Evolutionary conservation across 2,113 vertebrate species (phyloP).

Genomic region (Lontra canadensis): DNA sequence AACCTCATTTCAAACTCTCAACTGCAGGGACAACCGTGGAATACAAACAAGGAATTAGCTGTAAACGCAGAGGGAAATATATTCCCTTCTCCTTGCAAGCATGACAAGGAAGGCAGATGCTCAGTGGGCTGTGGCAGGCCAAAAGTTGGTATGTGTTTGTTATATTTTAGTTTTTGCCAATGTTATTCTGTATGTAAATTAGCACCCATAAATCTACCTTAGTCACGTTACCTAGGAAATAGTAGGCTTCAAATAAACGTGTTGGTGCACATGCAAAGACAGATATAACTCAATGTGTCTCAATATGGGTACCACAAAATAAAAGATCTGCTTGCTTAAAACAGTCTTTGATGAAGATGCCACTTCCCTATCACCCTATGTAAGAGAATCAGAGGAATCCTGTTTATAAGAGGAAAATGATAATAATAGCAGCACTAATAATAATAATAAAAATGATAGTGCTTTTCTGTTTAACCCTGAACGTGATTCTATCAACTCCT

Average conservation of each 20-base stretch:
- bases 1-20: conserved; percentile 63
- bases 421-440: not conserved
- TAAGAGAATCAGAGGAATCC: conserved; percentile 20
- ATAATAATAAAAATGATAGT: not conserved
- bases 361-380: not conserved
- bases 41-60: conserved; percentile 70
- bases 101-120: conserved; percentile 48
- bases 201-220: conserved; percentile 53
- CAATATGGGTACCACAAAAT: not conserved
- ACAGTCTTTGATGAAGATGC: conserved; percentile 30
- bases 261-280: conserved; percentile 59
- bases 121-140: conserved; percentile 9
- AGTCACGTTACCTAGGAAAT: conserved; percentile 44
- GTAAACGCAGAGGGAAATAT: conserved; percentile 46
- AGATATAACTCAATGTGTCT: conserved; percentile 19
- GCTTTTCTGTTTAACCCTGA: not conserved
- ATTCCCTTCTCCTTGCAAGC: conserved; percentile 36
- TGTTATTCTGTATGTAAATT: conserved; percentile 53
- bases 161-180: conserved; percentile 47
- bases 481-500: not conserved
- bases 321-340: conserved; percentile 40
- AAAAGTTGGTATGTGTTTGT: conserved; percentile 41
- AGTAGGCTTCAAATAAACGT: conserved; percentile 35
- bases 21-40: conserved; percentile 22
- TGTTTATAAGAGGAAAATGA: not conserved